Percentiles rank a stretch among this genome's conserved stretches.
Conservation (phyloP, 2,113 vertebrate genomes). For the Melanotaenia duboulayi region DNA sequence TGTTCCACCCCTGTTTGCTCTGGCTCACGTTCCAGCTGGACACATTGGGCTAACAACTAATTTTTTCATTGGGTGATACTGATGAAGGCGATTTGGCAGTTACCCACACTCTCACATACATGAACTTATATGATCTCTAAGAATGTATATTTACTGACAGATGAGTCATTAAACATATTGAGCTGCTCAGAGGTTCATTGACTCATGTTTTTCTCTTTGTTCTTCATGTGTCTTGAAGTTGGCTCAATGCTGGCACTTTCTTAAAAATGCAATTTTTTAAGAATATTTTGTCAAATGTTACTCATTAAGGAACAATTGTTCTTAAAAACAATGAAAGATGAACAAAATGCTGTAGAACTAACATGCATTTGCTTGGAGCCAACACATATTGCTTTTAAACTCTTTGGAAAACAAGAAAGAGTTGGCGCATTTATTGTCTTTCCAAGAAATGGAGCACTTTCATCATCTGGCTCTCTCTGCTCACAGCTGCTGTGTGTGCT, state of each 20-base stretch:
- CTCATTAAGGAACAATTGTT: slow-evolving; percentile 2
- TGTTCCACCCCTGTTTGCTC: slow-evolving; percentile 73
- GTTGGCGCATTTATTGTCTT: slow-evolving; percentile 25
- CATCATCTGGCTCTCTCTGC: slow-evolving; percentile 30
- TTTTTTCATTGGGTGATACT: slow-evolving; percentile 49
- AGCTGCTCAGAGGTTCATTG: slow-evolving; percentile 26
- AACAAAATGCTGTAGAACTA: not conserved
- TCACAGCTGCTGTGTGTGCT: slow-evolving; percentile 55
- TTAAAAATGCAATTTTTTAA: not conserved
- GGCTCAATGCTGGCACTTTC: slow-evolving; percentile 9
- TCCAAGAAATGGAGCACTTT: slow-evolving; percentile 41
- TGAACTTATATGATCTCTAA: not conserved
- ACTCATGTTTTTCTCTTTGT: slow-evolving; percentile 15
- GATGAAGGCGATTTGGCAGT: slow-evolving; percentile 54
- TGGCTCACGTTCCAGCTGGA: slow-evolving; percentile 58
- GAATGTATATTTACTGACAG: slow-evolving; percentile 31
- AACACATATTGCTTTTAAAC: slow-evolving; percentile 14
- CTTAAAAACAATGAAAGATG: slow-evolving; percentile 8
- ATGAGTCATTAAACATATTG: slow-evolving; percentile 36
- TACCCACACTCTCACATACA: slow-evolving; percentile 10
- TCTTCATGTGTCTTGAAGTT: slow-evolving; percentile 20
- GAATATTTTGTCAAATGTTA: slow-evolving; percentile 8
- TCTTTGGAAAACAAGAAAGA: slow-evolving; percentile 7
- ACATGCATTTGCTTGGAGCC: not conserved
- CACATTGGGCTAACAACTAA: slow-evolving; percentile 32